Evolutionary conservation across 1,140 invertebrate species (phyloP).

Genomic region (Physella acuta): DNA sequence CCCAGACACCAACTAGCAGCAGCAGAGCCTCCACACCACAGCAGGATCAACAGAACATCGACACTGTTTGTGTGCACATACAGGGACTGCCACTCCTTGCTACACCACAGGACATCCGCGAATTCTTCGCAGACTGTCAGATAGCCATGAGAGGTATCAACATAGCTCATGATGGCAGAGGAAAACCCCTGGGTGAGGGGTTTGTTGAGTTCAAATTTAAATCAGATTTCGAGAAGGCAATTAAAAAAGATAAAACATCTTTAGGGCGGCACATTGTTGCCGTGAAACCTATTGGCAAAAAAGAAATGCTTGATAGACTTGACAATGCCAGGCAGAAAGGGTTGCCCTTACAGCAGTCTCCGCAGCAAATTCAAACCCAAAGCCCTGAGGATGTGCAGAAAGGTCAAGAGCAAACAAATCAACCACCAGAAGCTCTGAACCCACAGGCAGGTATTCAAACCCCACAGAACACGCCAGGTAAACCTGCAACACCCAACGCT

Average conservation of each 20-base stretch:
- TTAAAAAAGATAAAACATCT: slow-evolving; percentile 62
- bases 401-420: neutral
- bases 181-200: slow-evolving; percentile 78
- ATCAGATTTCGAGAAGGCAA: slow-evolving; percentile 72
- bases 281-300: slow-evolving; percentile 69
- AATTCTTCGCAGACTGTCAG: slow-evolving; percentile 76
- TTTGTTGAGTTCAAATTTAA: slow-evolving; percentile 78
- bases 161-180: slow-evolving; percentile 78
- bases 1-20: neutral
- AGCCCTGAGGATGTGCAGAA: neutral
- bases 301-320: slow-evolving; percentile 60
- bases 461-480: neutral
- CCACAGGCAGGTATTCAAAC: neutral
- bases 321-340: slow-evolving; percentile 27
- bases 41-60: neutral
- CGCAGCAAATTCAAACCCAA: neutral
- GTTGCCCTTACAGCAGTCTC: slow-evolving; percentile 17
- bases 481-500: neutral
- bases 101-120: slow-evolving; percentile 70
- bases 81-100: slow-evolving; percentile 43
- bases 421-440: neutral
- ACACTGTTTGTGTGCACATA: slow-evolving; percentile 34
- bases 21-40: slow-evolving; percentile 11
- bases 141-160: slow-evolving; percentile 83
- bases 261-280: slow-evolving; percentile 61